Evolutionary conservation across 1,140 invertebrate genomes (phyloP).

Genomic region (Nautilus pompilius): DNA sequence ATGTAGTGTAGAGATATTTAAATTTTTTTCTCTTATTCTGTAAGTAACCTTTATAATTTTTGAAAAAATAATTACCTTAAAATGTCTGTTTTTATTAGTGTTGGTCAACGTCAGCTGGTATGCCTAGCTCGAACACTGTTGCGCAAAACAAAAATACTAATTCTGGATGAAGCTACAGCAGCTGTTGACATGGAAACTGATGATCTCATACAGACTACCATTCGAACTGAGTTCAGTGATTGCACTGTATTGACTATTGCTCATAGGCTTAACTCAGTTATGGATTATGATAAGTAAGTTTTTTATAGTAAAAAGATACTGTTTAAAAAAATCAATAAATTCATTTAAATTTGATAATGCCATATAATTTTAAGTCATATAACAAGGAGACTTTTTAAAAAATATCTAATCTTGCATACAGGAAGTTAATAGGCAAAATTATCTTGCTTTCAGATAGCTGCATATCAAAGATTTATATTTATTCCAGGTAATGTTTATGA

Average conservation of each 20-base stretch:
- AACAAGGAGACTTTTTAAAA: too few species aligned
- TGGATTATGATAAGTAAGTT: constrained; percentile 62
- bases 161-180: constrained; percentile 95
- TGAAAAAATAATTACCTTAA: too few species aligned
- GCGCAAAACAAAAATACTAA: constrained; percentile 84
- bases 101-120: constrained; percentile 81
- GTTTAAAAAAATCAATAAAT: too few species aligned
- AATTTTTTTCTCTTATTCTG: too few species aligned
- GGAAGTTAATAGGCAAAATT: too few species aligned
- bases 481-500: too few species aligned
- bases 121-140: constrained; percentile 82
- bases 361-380: too few species aligned
- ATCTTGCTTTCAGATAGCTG: too few species aligned
- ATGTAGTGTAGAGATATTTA: too few species aligned
- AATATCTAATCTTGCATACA: not conserved
- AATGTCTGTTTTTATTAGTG: constrained; percentile 61
- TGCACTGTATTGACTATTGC: constrained; percentile 92
- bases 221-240: constrained; percentile 78
- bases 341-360: too few species aligned
- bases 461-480: too few species aligned
- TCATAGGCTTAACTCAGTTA: constrained; percentile 87
- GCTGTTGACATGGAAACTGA: constrained; percentile 58
- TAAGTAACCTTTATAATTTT: too few species aligned
- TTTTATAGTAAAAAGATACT: not conserved
- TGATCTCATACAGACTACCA: constrained; percentile 85